phyloP scores from a whole-genome alignment of 1,140 invertebrate species.

The Drosophila fuyamai region DNA sequence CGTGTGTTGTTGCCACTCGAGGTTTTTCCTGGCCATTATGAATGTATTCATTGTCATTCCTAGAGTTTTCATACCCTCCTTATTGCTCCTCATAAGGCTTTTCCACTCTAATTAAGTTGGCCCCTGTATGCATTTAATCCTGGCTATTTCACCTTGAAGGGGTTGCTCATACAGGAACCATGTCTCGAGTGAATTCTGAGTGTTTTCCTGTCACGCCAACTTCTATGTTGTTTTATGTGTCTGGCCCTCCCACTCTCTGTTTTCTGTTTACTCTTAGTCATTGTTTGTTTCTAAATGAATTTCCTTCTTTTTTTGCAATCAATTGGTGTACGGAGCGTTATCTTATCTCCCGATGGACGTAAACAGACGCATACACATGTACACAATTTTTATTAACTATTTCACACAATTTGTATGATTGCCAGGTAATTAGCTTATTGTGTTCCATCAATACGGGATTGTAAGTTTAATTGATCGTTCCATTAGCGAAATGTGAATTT shows the following conservation, averaged over 20 bases:
- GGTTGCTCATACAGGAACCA: conserved; percentile 30
- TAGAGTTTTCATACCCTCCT: conserved; percentile 27
- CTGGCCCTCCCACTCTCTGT: conserved; percentile 17
- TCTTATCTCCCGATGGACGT: conserved; percentile 25
- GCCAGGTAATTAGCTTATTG: conserved; percentile 46
- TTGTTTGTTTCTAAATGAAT: conserved; percentile 29
- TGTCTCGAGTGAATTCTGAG: conserved; percentile 53
- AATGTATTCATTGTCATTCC: conserved; percentile 72
- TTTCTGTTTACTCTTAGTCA: conserved; percentile 39
- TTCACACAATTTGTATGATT: conserved; percentile 49
- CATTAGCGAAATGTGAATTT: conserved; percentile 28
- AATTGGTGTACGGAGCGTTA: conserved; percentile 1
- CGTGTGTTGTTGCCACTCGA: conserved; percentile 37
- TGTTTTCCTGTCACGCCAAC: conserved; percentile 57
- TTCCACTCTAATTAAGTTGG: conserved; percentile 48
- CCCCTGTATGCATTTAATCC: conserved; percentile 33
- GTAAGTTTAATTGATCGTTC: conserved; percentile 36
- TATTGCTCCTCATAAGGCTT: not conserved
- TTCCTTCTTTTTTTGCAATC: conserved; percentile 24
- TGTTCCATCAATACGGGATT: conserved; percentile 28
- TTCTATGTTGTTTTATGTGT: conserved; percentile 44
- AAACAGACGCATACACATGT: conserved; percentile 32
- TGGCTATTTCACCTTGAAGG: conserved; percentile 30
- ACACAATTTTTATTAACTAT: conserved; percentile 35
- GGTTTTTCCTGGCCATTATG: conserved; percentile 56